Conservation (phyloP, 2,113 vertebrate genomes). For the Lethenteron camtschaticum region DNA sequence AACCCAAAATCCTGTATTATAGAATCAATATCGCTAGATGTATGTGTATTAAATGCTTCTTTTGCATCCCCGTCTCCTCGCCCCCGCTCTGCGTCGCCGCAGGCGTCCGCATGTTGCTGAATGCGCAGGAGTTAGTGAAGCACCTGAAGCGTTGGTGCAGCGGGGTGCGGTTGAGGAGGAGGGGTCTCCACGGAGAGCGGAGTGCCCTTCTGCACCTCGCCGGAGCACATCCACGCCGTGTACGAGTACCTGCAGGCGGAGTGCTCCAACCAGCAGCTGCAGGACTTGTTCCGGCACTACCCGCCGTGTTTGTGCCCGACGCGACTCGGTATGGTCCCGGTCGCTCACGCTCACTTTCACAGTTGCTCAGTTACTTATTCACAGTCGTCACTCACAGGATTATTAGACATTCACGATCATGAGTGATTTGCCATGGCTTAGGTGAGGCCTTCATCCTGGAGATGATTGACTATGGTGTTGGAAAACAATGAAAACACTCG, state of each 20-base stretch:
- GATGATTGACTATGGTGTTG: too few relatives aligned
- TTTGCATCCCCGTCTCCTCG: not conserved
- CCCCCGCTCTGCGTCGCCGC: not conserved
- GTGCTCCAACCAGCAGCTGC: conserved; percentile 19
- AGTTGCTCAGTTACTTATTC: too few relatives aligned
- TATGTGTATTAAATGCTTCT: not conserved
- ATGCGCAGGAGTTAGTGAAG: conserved; percentile 19
- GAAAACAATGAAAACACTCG: too few relatives aligned
- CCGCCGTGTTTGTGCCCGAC: conserved; percentile 27
- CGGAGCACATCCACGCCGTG: conserved; percentile 23
- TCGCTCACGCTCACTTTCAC: not conserved
- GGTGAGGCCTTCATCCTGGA: too few relatives aligned
- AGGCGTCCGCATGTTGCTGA: conserved; percentile 26
- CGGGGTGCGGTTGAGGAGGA: conserved; percentile 5
- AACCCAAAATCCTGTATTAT: too few relatives aligned
- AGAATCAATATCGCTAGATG: not conserved
- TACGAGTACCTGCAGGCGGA: conserved; percentile 23
- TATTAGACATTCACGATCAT: too few relatives aligned
- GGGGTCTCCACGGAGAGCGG: conserved; percentile 13
- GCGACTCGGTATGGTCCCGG: conserved; percentile 15
- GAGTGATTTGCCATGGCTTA: too few relatives aligned
- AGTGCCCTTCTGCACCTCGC: conserved; percentile 19
- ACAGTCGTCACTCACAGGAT: too few relatives aligned
- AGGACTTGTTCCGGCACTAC: conserved; percentile 24
- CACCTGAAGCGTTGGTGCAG: conserved; percentile 31